These are phyloP conservation scores for Tinea pellionella DNA, from an alignment of 2,888 invertebrate genomes.

Conservation along the genomic window DNA sequence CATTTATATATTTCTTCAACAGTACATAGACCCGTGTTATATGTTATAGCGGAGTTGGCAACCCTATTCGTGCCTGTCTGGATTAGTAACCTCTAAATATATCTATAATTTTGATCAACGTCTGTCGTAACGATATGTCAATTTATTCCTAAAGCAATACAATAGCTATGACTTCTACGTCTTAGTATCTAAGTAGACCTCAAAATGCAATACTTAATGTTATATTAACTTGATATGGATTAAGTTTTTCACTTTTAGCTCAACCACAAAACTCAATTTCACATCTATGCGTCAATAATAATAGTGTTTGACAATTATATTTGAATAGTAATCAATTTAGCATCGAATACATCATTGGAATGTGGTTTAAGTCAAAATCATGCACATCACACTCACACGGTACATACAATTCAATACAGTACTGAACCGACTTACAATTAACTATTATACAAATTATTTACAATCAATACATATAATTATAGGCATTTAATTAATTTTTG, in stretches of 20 bases:
- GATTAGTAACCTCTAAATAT: not conserved
- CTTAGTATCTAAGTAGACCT: conserved; percentile 66
- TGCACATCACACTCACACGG: conserved; percentile 56
- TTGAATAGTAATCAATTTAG: not conserved
- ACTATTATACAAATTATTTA: conserved; percentile 62
- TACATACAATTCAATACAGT: conserved; percentile 20
- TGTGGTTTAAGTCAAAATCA: conserved; percentile 59
- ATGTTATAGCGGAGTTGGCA: too few species aligned
- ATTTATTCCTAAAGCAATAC: conserved; percentile 68
- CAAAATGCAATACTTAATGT: conserved; percentile 62
- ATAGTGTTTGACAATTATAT: not conserved
- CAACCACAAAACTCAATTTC: conserved; percentile 11
- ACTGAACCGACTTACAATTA: conserved; percentile 1
- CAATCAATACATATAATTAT: conserved; percentile 57
- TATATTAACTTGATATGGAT: conserved; percentile 64
- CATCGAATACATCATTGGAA: conserved; percentile 36
- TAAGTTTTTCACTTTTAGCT: conserved; percentile 24
- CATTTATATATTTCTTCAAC: too few species aligned
- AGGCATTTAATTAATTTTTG: conserved; percentile 67
- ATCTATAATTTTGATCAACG: not conserved
- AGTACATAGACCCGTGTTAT: too few species aligned
- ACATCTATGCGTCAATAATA: too few species aligned
- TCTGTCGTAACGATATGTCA: conserved; percentile 60
- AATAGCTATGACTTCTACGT: conserved; percentile 66
- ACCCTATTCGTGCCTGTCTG: too few species aligned